Evolutionary conservation across 2,888 invertebrate species (phyloP).

Genomic region (Lobophora halterata): DNA sequence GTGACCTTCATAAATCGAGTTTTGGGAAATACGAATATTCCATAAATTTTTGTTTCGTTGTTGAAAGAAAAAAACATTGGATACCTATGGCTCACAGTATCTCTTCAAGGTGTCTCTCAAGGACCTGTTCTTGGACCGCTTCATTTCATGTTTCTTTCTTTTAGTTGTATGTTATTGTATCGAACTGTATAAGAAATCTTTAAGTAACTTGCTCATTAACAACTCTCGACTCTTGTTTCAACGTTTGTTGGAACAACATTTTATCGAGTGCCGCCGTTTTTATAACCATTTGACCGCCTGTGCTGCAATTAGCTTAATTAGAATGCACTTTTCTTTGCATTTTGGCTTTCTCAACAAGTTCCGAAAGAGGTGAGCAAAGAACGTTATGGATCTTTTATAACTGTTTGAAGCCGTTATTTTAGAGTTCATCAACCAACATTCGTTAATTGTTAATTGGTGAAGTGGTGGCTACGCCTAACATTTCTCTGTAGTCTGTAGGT

Average conservation of each 20-base stretch:
- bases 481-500: too few relatives aligned
- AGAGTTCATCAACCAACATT: not conserved
- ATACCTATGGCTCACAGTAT: too few relatives aligned
- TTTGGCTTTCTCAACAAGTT: slow-evolving; percentile 3
- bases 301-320: slow-evolving; percentile 6
- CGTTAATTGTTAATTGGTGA: too few relatives aligned
- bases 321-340: not conserved
- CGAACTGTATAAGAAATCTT: slow-evolving; percentile 2
- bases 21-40: too few relatives aligned
- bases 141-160: too few relatives aligned
- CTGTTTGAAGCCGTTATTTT: slow-evolving; percentile 3
- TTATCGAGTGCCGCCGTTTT: not conserved
- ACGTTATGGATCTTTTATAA: too few relatives aligned
- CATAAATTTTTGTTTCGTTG: too few relatives aligned
- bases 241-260: not conserved
- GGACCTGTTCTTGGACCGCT: slow-evolving; percentile 5
- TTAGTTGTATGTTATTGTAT: too few relatives aligned
- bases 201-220: slow-evolving; percentile 7
- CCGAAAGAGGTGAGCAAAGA: too few relatives aligned
- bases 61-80: too few relatives aligned
- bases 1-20: too few relatives aligned
- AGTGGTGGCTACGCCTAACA: too few relatives aligned
- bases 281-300: not conserved
- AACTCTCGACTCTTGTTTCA: not conserved
- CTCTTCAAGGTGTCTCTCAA: slow-evolving; percentile 7